Conservation (phyloP, 2,113 vertebrate species). For the Tichodroma muraria region DNA sequence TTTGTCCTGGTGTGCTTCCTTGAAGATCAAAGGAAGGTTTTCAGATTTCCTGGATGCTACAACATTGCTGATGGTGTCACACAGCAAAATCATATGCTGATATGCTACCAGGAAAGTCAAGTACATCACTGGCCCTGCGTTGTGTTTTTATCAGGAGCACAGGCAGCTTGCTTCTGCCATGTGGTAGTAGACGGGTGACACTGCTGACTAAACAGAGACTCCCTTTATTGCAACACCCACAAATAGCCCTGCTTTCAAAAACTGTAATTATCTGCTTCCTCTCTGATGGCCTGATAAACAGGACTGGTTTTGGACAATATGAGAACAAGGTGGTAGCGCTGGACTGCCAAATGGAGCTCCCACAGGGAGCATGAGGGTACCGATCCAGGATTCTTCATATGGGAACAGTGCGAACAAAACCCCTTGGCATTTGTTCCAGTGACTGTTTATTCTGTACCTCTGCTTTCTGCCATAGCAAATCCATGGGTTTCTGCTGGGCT, state of each 20-base stretch:
- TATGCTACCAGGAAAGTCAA: not conserved
- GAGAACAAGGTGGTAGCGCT: not conserved
- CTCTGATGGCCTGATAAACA: not conserved
- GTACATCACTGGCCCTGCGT: not conserved
- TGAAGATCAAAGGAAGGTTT: not conserved
- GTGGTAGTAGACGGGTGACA: not conserved
- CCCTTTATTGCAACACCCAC: not conserved
- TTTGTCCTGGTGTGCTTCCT: not conserved
- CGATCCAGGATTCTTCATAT: not conserved
- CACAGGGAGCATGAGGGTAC: not conserved
- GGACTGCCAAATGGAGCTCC: not conserved
- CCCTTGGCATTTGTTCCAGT: not conserved
- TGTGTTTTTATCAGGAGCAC: not conserved
- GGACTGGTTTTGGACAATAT: not conserved
- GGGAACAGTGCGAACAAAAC: not conserved
- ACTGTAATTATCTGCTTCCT: not conserved
- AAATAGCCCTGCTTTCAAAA: not conserved
- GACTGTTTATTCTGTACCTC: not conserved
- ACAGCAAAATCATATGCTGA: not conserved
- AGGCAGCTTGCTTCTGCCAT: not conserved
- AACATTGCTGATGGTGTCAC: not conserved
- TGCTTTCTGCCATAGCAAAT: not conserved
- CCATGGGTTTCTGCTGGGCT: not conserved
- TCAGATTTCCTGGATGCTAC: not conserved
- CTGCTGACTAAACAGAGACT: not conserved